These are phyloP conservation scores for Melolontha melolontha DNA, from an alignment of 2,888 invertebrate genomes.

Conservation along the genomic window DNA sequence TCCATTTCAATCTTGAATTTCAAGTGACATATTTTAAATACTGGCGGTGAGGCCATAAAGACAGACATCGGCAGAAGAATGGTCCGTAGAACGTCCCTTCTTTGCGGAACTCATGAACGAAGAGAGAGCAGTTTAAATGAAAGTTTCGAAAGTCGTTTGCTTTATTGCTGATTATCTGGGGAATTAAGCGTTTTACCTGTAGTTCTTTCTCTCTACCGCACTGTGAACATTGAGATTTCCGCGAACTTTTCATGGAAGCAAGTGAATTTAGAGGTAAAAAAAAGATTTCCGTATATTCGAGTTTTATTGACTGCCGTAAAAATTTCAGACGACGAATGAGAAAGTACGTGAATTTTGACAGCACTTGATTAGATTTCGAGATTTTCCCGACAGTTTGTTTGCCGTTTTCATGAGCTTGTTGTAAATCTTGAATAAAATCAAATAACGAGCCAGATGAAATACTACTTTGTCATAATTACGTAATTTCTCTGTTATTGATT, in stretches of 20 bases:
- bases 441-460: too few species aligned
- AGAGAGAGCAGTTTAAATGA: constrained; percentile 35
- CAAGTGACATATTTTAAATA: constrained; percentile 35
- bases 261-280: background rate
- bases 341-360: constrained; percentile 7
- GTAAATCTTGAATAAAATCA: background rate
- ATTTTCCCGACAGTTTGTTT: background rate
- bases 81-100: constrained; percentile 20
- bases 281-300: constrained; percentile 17
- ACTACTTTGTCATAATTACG: too few species aligned
- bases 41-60: constrained; percentile 29
- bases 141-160: constrained; percentile 41
- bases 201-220: constrained; percentile 9
- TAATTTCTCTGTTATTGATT: too few species aligned
- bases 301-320: constrained; percentile 24
- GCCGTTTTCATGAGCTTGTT: too few species aligned
- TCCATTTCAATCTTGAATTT: constrained; percentile 21
- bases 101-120: constrained; percentile 23
- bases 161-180: constrained; percentile 40
- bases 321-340: constrained; percentile 1
- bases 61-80: constrained; percentile 20
- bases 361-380: background rate
- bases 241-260: constrained; percentile 7
- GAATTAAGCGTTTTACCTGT: constrained; percentile 39
- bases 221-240: constrained; percentile 16